Evolutionary conservation across 30 jellyfish, hydroid and myxozoan species (phyloP).

Genomic region (Aurelia aurita complex sp. Pacific): DNA sequence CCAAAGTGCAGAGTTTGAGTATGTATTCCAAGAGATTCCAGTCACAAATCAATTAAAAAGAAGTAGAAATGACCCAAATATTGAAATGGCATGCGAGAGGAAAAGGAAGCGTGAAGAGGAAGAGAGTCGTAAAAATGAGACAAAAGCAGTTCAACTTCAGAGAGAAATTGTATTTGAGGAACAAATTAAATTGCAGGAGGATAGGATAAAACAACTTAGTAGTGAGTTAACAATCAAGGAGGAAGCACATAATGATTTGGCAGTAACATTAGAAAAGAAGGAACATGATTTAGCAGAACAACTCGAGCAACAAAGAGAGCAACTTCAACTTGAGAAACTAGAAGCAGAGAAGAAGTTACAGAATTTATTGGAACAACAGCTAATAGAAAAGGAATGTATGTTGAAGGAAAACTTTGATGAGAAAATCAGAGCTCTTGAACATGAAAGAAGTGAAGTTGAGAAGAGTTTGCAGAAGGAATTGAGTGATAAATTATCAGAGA

Average conservation of each 20-base stretch:
- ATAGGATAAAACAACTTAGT: conserved; percentile 43
- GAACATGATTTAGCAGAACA: conserved; percentile 67
- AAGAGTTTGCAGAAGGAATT: conserved; percentile 74
- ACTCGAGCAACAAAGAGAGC: conserved; percentile 64
- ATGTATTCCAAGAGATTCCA: conserved; percentile 63
- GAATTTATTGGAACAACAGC: conserved; percentile 62
- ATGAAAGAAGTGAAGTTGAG: conserved; percentile 80
- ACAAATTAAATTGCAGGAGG: conserved; percentile 77
- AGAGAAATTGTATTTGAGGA: conserved; percentile 36
- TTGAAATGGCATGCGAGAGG: not conserved
- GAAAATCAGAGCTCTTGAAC: conserved; percentile 51
- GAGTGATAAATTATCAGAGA: conserved; percentile 64
- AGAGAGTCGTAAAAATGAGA: not conserved
- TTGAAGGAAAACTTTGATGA: conserved; percentile 72
- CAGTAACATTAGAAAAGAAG: conserved; percentile 57
- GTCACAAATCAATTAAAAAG: conserved; percentile 19
- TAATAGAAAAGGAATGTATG: conserved; percentile 74
- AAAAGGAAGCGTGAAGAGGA: conserved; percentile 9
- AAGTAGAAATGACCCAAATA: not conserved
- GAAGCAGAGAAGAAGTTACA: conserved; percentile 74
- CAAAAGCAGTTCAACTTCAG: not conserved
- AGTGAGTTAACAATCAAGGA: conserved; percentile 50
- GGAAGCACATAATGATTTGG: conserved; percentile 59
- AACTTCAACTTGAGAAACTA: conserved; percentile 64
- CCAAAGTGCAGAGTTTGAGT: conserved; percentile 88